Conservation (phyloP, 2,113 vertebrate genomes). For the Amphiprion ocellaris region DNA sequence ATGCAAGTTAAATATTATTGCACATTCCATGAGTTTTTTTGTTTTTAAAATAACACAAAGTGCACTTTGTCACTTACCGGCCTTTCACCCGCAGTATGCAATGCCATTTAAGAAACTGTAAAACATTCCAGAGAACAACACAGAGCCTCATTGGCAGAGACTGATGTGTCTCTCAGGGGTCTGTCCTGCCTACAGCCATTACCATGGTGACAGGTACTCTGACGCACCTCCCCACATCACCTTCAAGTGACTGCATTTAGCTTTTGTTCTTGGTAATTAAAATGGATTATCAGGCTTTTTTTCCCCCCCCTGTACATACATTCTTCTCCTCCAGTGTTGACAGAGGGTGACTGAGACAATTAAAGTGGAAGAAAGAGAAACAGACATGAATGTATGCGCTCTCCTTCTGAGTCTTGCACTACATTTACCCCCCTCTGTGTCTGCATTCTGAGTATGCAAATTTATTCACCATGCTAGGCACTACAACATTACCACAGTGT, state of each 20-base stretch:
- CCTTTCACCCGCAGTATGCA: background rate
- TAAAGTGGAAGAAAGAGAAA: constrained; percentile 11
- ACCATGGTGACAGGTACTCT: constrained; percentile 64
- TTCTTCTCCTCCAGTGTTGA: constrained; percentile 33
- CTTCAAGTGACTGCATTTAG: constrained; percentile 62
- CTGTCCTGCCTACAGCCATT: constrained; percentile 45
- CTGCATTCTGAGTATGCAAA: no score
- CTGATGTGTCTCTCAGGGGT: constrained; percentile 37
- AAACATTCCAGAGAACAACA: constrained; percentile 10
- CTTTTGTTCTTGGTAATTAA: constrained; percentile 77
- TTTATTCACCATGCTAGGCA: no score
- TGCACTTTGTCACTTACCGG: background rate
- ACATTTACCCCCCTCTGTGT: no score
- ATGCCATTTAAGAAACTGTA: constrained; percentile 1
- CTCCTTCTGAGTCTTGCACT: background rate
- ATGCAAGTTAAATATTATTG: constrained; percentile 6
- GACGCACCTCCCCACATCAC: constrained; percentile 50
- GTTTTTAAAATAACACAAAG: background rate
- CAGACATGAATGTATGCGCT: background rate
- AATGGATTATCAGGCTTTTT: constrained; percentile 61
- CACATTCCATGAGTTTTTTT: background rate
- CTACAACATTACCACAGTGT: no score
- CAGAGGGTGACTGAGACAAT: constrained; percentile 32
- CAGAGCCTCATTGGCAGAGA: constrained; percentile 3
- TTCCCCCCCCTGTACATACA: background rate